Conservation (phyloP, 2,888 invertebrate species). For the Cerastoderma edule region DNA sequence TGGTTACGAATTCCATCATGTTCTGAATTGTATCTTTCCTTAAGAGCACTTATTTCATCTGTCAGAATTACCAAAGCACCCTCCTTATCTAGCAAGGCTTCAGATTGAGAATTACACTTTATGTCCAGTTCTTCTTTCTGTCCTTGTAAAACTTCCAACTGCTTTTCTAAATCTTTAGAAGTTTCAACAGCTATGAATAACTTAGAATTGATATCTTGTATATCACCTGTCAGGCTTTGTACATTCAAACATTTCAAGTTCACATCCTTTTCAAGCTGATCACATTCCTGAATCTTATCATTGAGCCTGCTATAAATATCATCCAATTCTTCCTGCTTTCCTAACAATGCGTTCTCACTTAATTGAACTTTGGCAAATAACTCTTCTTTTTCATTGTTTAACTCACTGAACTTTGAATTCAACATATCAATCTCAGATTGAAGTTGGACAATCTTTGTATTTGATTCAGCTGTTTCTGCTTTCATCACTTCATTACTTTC, state of each 20-base stretch:
- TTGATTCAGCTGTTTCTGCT: neutral
- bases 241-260: neutral
- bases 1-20: neutral
- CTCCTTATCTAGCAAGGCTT: conserved; percentile 44
- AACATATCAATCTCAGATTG: neutral
- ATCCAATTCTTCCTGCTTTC: neutral
- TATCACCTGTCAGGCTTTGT: neutral
- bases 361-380: neutral
- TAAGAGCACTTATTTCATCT: neutral
- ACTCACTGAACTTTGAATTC: neutral
- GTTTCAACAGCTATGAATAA: neutral
- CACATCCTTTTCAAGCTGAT: conserved; percentile 7
- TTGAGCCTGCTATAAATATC: neutral
- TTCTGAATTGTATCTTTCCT: neutral
- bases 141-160: neutral
- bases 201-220: neutral
- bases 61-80: neutral
- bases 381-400: neutral
- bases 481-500: neutral
- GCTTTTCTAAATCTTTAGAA: neutral
- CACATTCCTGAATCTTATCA: conserved; percentile 22
- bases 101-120: neutral
- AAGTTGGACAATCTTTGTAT: neutral
- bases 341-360: neutral
- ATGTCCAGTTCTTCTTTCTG: conserved; percentile 5